A percentile compares a stretch with the other conserved stretches of the same genome.
Conservation (phyloP, 2,113 vertebrate species). For the Capra hircus region DNA sequence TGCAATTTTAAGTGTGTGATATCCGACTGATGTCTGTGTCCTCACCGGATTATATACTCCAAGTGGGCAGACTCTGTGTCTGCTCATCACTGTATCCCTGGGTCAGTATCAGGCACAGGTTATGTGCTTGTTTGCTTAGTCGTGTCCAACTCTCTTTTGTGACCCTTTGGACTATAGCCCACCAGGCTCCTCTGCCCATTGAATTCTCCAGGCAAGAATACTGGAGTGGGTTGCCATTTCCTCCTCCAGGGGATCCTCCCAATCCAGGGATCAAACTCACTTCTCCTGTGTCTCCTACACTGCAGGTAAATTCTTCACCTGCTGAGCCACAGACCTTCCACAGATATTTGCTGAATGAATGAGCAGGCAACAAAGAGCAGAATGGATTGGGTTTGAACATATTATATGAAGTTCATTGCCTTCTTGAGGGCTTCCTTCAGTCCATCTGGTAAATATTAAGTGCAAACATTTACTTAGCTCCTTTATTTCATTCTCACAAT, state of each 20-base stretch:
- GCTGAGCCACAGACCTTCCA: not conserved
- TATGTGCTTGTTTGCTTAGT: not conserved
- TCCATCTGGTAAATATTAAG: not conserved
- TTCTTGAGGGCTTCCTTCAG: not conserved
- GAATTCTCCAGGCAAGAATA: not conserved
- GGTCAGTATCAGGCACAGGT: not conserved
- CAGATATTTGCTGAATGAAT: not conserved
- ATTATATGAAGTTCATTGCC: not conserved
- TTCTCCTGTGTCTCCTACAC: not conserved
- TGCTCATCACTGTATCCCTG: not conserved
- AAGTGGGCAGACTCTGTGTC: not conserved
- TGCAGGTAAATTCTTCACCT: not conserved
- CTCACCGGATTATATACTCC: not conserved
- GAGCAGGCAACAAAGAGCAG: not conserved
- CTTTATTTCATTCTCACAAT: not conserved
- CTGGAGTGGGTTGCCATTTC: not conserved
- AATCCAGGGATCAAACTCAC: not conserved
- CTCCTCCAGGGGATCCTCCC: not conserved
- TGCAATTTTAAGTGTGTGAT: not conserved
- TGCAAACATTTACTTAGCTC: not conserved
- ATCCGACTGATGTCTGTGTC: not conserved
- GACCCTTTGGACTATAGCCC: not conserved
- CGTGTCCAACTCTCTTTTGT: not conserved
- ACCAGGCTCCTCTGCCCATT: not conserved
- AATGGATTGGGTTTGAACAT: not conserved